Evolutionary conservation across 2,888 invertebrate species (phyloP), one percentile per base, ranked within the genome.

Genomic region (Hirtodrosophila duncani): DNA sequence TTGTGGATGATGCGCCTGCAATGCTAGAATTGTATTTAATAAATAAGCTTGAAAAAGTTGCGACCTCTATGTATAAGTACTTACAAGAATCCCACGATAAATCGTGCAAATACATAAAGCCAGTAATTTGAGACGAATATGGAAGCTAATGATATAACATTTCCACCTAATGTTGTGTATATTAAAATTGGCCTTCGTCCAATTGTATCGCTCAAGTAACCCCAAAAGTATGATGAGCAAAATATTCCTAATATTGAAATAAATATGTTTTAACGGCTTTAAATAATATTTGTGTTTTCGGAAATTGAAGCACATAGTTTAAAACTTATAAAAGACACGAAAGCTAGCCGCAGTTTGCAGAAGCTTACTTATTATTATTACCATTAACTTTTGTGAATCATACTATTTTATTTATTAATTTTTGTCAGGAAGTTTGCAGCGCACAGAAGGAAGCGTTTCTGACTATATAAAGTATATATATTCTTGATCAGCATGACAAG

Each of bases 181-280:
- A 90, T 72, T 8, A 90, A 81, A 3, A 88, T 84, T 9, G 86
- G 87, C 56, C 87, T 86, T 8, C 89, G 82, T 3, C 91, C 91
- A 46, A 83, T 84, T 0, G 88, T 88, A 68, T 91, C 90, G 0
- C 90, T 89, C 7, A 90, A 66, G 63, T 88, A 89, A 3, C 91
- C 91, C 90, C 90, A 90, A 27, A 90, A 82, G 67, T 90, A 89
- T 1, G 90, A 90, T 20, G 89, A 88, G n/a, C 88, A 71, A 29
- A 90, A 87, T 65, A 90, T 89, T 11, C 88, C 88, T 88, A 59
- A n/a, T n/a, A n/a, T n/a, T n/a, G n/a, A n/a, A n/a, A n/a, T n/a
- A n/a, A n/a, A n/a, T n/a, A n/a, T n/a, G n/a, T n/a, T n/a, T n/a
- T n/a, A n/a, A n/a, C n/a, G n/a, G n/a, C n/a, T n/a, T n/a, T n/a